phyloP scores from a whole-genome alignment of 2,888 invertebrate genomes.

The Andrena chrysosceles region DNA sequence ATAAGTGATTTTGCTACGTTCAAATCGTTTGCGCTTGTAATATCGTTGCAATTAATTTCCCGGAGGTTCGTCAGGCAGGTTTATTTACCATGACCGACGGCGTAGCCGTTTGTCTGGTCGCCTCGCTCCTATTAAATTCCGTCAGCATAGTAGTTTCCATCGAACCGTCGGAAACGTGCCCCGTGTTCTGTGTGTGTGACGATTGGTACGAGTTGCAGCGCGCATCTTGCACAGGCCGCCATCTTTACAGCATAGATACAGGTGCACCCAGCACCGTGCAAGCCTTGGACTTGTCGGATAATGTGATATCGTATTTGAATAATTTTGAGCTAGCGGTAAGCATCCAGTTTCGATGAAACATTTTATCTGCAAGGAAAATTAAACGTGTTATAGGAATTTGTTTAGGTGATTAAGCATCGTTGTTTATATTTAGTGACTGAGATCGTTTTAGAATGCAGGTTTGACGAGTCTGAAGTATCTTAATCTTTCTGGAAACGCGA shows the following conservation, averaged over 20 bases:
- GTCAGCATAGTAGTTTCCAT: slow-evolving; percentile 7
- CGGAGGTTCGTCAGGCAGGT: neutral
- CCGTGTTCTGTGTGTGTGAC: slow-evolving; percentile 78
- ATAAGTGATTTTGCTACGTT: slow-evolving; percentile 38
- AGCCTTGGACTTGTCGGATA: slow-evolving; percentile 82
- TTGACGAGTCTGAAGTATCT: slow-evolving; percentile 82
- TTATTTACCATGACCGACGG: slow-evolving; percentile 31
- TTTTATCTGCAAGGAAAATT: neutral
- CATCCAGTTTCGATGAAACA: slow-evolving; percentile 12
- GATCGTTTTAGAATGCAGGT: slow-evolving; percentile 75
- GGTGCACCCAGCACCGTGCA: slow-evolving; percentile 76
- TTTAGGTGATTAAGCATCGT: neutral
- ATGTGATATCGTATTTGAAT: slow-evolving; percentile 77
- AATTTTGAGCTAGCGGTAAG: slow-evolving; percentile 79
- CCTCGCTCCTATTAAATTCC: slow-evolving; percentile 22
- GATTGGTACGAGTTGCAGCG: slow-evolving; percentile 76
- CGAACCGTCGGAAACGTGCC: slow-evolving; percentile 62
- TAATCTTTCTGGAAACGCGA: slow-evolving; percentile 84
- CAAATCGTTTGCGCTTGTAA: slow-evolving; percentile 8
- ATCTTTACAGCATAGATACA: slow-evolving; percentile 78
- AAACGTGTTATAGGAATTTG: neutral
- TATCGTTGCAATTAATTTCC: neutral
- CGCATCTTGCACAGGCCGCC: slow-evolving; percentile 77
- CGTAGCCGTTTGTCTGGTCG: neutral
- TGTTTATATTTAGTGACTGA: neutral